A percentile compares a stretch with the other conserved stretches of the same genome.
phyloP scores from a whole-genome alignment of 2,113 vertebrate genomes.

The Sardina pilchardus region DNA sequence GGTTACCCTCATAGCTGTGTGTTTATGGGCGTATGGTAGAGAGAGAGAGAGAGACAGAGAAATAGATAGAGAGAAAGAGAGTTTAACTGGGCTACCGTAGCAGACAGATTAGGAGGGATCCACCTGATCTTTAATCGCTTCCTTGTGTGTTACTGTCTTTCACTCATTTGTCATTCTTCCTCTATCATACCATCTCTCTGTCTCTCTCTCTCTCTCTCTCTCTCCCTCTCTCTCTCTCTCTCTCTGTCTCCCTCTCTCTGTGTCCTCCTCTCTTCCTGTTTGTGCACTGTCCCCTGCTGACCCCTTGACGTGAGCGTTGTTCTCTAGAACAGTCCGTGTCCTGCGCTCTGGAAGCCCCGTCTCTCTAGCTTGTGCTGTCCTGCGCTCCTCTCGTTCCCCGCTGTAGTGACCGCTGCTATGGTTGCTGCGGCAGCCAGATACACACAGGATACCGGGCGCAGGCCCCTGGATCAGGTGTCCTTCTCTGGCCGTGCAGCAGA shows the following conservation, averaged over 20 bases:
- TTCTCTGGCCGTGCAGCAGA: neutral
- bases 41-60: too few relatives aligned
- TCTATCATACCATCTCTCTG: neutral
- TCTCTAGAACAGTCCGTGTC: neutral
- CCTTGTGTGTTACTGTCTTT: constrained; percentile 33
- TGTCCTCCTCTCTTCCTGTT: neutral
- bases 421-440: neutral
- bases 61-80: too few relatives aligned
- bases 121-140: neutral
- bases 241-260: neutral
- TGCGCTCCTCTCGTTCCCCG: neutral
- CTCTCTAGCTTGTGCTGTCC: neutral
- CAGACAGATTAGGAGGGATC: neutral
- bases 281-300: neutral
- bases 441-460: neutral
- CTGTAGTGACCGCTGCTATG: neutral
- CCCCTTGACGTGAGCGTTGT: neutral
- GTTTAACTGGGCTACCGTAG: neutral
- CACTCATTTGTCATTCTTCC: constrained; percentile 64
- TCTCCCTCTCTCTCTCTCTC: neutral
- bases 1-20: neutral
- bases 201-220: neutral
- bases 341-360: neutral
- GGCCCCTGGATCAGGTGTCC: neutral
- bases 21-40: neutral